phyloP scores from a whole-genome alignment of 2,888 invertebrate genomes.

The Catotricha subobsoleta region DNA sequence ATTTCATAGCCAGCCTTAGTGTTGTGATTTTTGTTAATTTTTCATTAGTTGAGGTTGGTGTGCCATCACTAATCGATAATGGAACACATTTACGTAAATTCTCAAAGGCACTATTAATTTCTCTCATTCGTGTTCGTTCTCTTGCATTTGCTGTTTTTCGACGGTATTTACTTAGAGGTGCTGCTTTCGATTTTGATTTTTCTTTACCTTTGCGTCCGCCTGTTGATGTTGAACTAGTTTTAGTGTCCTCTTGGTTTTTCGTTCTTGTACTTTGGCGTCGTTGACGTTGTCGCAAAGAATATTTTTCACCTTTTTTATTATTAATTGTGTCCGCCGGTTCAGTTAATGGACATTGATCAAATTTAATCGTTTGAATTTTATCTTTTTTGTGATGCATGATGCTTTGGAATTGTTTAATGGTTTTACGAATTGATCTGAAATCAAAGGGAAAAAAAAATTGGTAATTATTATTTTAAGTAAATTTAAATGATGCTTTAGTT shows the following conservation, averaged over 20 bases:
- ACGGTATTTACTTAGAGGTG: constrained; percentile 72
- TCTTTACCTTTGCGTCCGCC: too few relatives aligned
- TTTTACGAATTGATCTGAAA: constrained; percentile 5
- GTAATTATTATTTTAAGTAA: too few relatives aligned
- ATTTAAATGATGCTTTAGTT: too few relatives aligned
- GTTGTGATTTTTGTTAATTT: constrained; percentile 83
- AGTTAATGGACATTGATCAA: background rate
- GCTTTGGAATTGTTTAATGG: constrained; percentile 4
- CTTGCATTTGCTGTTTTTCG: constrained; percentile 80
- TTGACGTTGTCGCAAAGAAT: constrained; percentile 48
- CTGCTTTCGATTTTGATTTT: constrained; percentile 42
- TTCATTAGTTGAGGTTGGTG: constrained; percentile 40
- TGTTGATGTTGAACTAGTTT: constrained; percentile 2
- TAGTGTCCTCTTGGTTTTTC: background rate
- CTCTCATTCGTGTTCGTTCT: constrained; percentile 72
- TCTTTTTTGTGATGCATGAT: constrained; percentile 7
- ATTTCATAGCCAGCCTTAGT: constrained; percentile 68
- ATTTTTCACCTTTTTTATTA: constrained; percentile 33
- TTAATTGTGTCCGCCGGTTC: background rate
- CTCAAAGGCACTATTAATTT: constrained; percentile 81
- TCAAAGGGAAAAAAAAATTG: background rate
- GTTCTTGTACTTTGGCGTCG: constrained; percentile 28
- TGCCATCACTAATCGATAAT: constrained; percentile 19
- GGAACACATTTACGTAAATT: constrained; percentile 62
- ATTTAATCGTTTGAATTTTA: background rate